Evolutionary conservation across 2,113 vertebrate species (phyloP), one percentile per base, ranked within the genome.

Genomic region (Meriones unguiculatus): DNA sequence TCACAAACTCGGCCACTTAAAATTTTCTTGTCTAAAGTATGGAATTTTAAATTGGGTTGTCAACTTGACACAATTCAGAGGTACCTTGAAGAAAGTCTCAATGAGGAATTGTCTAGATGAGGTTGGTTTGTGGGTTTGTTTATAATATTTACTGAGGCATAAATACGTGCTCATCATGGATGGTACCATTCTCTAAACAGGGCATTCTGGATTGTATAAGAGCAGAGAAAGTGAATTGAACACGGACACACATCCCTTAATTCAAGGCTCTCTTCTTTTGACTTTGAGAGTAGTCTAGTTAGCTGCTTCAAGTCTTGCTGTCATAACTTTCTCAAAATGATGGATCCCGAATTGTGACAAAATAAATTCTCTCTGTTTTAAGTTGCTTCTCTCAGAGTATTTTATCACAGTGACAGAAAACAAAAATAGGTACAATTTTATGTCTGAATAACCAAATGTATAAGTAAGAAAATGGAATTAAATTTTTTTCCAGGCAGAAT

Each of bases 21-120:
- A 97, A 76, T 84, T 97, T 97, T 93, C 2, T 2, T 95, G 97
- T 98, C 91, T 97, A 46, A 94, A 97, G 98, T 46, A 46, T 69
- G 57, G 94, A 95, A 7, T 97, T 52, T 54, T 62, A 57, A 32
- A 22, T 69, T 86, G 50, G 17, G 25, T 7, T 86, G 64, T 86
- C 50, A 50, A 50, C 28, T 59, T 59, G 17, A 50, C 28, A 69
- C 5, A 69, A 50, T 78, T 30, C 2, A 3, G 18, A 50, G 30
- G 67, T 2, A 50, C 41, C 28, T 67, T 9, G 15, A 32, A 67
- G 38, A 12, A 50, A 87, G 32, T 32, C 64, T 69, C 64, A 67
- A 50, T 24, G 17, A 86, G 14, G 15, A 46, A 13, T 50, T 52
- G 30, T 69, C 10, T 69, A 69, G 41, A 69, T 35, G 9, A 67